Conservation (phyloP, 2,113 vertebrate species). For the Sclerurus mexicanus region DNA sequence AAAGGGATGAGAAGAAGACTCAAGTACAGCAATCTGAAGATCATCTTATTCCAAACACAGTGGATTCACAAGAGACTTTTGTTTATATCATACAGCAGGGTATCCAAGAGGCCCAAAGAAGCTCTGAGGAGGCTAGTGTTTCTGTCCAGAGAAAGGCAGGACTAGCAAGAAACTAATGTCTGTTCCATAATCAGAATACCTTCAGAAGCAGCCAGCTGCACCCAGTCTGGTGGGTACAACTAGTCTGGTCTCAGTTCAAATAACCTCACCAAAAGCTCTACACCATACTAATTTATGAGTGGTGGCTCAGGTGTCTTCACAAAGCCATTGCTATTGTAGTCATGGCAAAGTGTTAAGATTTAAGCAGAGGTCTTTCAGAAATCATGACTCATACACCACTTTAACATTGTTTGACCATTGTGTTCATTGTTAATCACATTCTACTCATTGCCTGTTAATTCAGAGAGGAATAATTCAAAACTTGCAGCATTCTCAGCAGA, state of each 20-base stretch:
- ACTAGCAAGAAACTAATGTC: not conserved
- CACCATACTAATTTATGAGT: not conserved
- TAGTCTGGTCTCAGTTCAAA: not conserved
- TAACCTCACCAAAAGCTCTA: not conserved
- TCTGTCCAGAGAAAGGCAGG: not conserved
- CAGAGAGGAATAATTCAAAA: not conserved
- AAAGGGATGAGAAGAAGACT: not conserved
- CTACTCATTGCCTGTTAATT: not conserved
- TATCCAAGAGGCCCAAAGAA: not conserved
- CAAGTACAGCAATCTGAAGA: not conserved
- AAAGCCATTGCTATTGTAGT: not conserved
- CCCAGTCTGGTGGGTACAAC: not conserved
- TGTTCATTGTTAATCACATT: not conserved
- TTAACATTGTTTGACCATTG: accelerated
- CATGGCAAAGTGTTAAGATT: not conserved
- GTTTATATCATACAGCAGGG: not conserved
- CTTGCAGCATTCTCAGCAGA: not conserved
- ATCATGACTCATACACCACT: not conserved
- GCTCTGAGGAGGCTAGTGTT: not conserved
- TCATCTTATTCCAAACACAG: not conserved
- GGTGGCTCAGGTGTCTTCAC: not conserved
- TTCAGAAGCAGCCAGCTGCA: not conserved
- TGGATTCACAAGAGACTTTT: not conserved
- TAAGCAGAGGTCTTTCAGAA: not conserved
- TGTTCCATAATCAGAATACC: not conserved